Evolutionary conservation across 2,888 invertebrate genomes (phyloP), one percentile per base, ranked within the genome.

Genomic region (Plusia festucae): DNA sequence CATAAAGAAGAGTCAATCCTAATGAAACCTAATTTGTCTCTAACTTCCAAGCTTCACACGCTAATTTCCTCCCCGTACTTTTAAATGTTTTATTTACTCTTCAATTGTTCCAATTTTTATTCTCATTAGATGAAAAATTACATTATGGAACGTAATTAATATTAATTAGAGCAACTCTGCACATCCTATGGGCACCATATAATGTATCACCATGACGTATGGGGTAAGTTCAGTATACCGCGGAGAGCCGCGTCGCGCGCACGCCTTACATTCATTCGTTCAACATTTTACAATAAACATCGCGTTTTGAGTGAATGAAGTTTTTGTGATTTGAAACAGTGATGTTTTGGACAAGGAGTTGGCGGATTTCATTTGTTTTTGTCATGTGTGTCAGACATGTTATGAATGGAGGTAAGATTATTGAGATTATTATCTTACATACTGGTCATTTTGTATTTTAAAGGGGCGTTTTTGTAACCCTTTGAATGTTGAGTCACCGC

Each of bases 371-470:
- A 60, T 79, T 92, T 68, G 73, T 91, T 73, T 73, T 90, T 73
- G 75, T 89, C 65, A 84, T 91, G 76, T 82, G 84, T 54, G 71
- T 88, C 53, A 89, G 89, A 69, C 88, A 82, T 79, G 91, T 93
- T 34, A 86, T 83, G 72, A 93, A 93, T 87, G 92, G 91, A 83
- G 92, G 94, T 93, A 73, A 88, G 84, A n/a, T 54, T 62, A 55
- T 22, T 8, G 34, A 20, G n/a, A 49, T 65, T 27, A 51, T 60
- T 60, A 60, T 57, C 46, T 16, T 46, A 60, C 58, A 52, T 54
- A 68, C 62, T 61, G 79, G 69, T 53, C 24, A 67, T 30, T 78
- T 67, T 22, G n/a, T 34, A 59, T 74, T 57, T 20, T 32, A 57
- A 51, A 79, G 73, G 70, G 20, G 59, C 18, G 55, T 73, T 78